Base-by-base conservation (phyloP, 2,888 invertebrate genomes). In the Monochamus alternatus region DNA sequence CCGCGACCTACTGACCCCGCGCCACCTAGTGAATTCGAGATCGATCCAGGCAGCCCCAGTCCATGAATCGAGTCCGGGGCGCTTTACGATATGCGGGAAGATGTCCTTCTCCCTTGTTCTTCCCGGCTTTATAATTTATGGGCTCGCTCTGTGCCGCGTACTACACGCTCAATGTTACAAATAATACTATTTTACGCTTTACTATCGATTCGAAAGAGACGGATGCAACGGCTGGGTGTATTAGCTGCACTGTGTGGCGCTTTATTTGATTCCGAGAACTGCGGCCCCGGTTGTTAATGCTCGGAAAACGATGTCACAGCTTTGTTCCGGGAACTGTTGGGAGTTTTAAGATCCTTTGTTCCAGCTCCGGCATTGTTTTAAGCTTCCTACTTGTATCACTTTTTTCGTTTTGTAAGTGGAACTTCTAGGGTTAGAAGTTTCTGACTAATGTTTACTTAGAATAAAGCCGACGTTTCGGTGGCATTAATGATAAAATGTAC, bases 121-220 rank as follows among this genome's bases (percentile, higher is more conserved):
- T 70, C 70, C 60, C 55, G 60, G 70, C 51, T 22, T 51, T 62
- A 70, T 70, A 70, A 70, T 70, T 70, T 70, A 70, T 62, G 31
- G 62, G 52, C 10, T 55, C 67, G 60, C 64, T 68, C 69, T 64
- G 62, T 74, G 75, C 71, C 78, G 47, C 55, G 74, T 78, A 75
- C 68, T 78, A 78, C 76, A 70, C 78, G 65, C 66, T 76, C 76
- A 74, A 76, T 73, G 78, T 74, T 76, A 76, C 76, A 75, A 76
- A 75, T 38, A 38, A 38, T 76, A 79, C 79, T 79, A 79, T n/a
- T 77, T 75, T 76, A 78, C 78, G 76, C 67, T 38, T 38, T 76
- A 78, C 76, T 76, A 76, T 66, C 12, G 31, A 22, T 43, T 44
- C 47, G 58, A 62, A 43, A 47, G 70, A 70, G 59, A 70, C 51